Evolutionary conservation across 2,888 invertebrate genomes (phyloP), one percentile per base, ranked within the genome.

Genomic region (Cynaeus angustus): DNA sequence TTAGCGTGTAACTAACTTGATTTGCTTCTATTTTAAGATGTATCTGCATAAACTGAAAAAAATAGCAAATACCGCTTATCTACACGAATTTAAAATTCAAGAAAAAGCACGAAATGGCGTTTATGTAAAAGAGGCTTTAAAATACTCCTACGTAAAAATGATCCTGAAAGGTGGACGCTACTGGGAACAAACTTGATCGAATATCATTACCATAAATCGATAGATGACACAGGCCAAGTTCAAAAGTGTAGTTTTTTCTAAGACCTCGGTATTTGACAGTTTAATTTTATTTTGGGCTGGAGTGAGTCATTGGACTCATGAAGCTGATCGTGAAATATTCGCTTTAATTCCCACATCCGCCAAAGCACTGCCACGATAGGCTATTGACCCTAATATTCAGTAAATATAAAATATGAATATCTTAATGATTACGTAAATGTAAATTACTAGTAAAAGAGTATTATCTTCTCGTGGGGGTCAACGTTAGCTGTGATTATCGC

Each of bases 341-440:
- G 52, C 41, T 62, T 33, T 62, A 52, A 62, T 62, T 38, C 52
- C 33, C 64, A 50, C 62, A 64, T 64, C 64, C 64, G 53, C 64
- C 30, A 64, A 43, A 43, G 28, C 28, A 33, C 21, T 37, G 33
- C 53, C 37, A 38, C 41, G 41, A 56, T 53, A 13, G 64, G 64
- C 64, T 53, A 28, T 64, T 64, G 52, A 64, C 52, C 64, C 46
- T 38, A 45, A 62, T 62, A 33, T 50, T 37, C 62, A 50, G 43
- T 45, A 37, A 53, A 53, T 53, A 53, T 53, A 53, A 53, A 53
- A 53, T 37, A 53, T 53, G 37, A 26, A 37, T 53, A 53, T 53
- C 28, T 53, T 14, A 53, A 12, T 37, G 48, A 61, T 61, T 61
- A 48, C 13, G 50, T 50, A 61, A 61, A 61, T 45, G 13, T 38